Conservation (phyloP, 2,797 vertebrate genomes). For the Coregonus sp. region DNA sequence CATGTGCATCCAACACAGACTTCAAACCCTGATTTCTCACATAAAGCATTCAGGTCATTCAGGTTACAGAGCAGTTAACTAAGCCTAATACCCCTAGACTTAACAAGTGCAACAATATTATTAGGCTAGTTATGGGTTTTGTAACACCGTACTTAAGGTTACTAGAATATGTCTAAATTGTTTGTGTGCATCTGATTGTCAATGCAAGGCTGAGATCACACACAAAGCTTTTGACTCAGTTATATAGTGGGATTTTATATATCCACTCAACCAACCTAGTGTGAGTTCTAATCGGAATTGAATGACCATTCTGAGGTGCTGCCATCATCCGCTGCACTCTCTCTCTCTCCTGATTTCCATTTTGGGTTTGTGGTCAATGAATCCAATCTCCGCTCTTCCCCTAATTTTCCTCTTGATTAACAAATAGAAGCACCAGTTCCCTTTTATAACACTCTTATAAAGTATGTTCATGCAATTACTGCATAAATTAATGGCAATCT, state of each 20-base stretch:
- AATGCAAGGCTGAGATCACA: background rate
- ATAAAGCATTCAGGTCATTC: no score
- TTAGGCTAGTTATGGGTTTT: no score
- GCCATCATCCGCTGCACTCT: slow-evolving; percentile 20
- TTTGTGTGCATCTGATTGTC: background rate
- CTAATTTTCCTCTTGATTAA: slow-evolving; percentile 64
- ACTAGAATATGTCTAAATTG: background rate
- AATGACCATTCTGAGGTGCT: background rate
- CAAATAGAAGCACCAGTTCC: slow-evolving; percentile 57
- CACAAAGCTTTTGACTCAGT: background rate
- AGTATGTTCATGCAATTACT: slow-evolving; percentile 65
- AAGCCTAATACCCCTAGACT: no score
- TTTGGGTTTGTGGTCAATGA: slow-evolving; percentile 48
- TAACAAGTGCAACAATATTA: no score
- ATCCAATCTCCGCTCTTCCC: slow-evolving; percentile 51
- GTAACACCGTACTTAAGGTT: no score
- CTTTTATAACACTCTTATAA: slow-evolving; percentile 54
- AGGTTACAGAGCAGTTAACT: no score
- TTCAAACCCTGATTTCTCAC: no score
- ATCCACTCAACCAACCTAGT: background rate
- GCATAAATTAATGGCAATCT: slow-evolving; percentile 57
- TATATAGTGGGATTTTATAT: background rate
- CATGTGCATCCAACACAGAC: no score
- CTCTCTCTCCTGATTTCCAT: slow-evolving; percentile 28
- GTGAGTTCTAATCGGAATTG: background rate